Evolutionary conservation across 2,888 invertebrate genomes (phyloP), one percentile per base, ranked within the genome.

Genomic region (Lithosia quadra): DNA sequence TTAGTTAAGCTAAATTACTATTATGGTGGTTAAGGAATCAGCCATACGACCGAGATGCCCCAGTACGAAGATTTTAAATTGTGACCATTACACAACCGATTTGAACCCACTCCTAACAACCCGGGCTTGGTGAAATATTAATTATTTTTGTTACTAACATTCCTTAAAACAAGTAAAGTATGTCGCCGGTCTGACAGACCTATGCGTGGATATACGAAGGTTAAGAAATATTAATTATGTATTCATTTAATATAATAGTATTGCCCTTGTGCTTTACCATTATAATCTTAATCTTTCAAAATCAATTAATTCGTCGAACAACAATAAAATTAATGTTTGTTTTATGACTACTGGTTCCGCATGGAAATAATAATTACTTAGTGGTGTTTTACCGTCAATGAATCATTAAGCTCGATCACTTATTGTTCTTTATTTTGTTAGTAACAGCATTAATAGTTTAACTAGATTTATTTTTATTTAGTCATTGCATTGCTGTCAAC

Each of bases 271-370:
- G 18, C 18, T 43, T 1, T 13, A 2, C 15, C 39, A 39, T 49
- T 49, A 49, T n/a, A 49, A 49, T 7, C 18, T n/a, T 1, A 1
- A 43, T 43, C 15, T 43, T 43, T 18, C 28, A 28, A 28, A 28
- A 28, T 28, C 49, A 49, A 49, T 49, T 18, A 49, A 18, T 49
- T 49, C 0, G 49, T 49, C 49, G 49, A 9, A 49, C 49, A 9
- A 49, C 49, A 49, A 49, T 49, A 49, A 49, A 49, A 49, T 49
- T 49, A 49, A 49, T 49, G n/a, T n/a, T 9, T 49, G 49, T n/a
- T 49, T 49, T n/a, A 49, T 49, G 9, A 18, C n/a, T 28, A 28
- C 5, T 43, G 8, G 49, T 49, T 49, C n/a, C 49, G 49, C n/a
- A n/a, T 49, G 49, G 18, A 43, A 43, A 18, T 15, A 43, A 43